phyloP scores from a whole-genome alignment of 2,797 vertebrate species.

The Myotis planiceps region DNA sequence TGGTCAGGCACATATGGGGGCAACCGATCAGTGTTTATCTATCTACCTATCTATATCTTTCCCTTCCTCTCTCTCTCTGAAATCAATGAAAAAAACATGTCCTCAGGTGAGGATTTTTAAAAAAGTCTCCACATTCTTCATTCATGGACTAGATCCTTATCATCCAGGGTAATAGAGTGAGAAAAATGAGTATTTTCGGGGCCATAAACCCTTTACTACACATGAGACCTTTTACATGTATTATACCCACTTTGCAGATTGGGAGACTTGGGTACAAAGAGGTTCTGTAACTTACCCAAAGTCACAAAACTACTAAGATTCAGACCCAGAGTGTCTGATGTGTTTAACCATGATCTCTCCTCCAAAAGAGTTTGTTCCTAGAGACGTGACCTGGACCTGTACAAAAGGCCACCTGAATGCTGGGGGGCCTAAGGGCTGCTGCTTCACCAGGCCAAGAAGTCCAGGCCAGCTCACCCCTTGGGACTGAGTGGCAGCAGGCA shows the following conservation, averaged over 20 bases:
- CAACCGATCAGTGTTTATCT: background rate
- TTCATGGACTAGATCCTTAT: background rate
- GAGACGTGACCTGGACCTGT: background rate
- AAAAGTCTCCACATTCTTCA: background rate
- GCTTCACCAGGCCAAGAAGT: background rate
- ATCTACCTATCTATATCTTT: background rate
- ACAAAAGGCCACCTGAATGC: background rate
- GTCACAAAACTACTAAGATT: background rate
- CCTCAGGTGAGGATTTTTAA: background rate
- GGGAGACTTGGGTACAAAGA: background rate
- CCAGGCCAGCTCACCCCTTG: background rate
- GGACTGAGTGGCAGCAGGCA: background rate
- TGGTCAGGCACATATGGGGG: background rate
- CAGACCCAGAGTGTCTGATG: background rate
- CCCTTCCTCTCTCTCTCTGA: background rate
- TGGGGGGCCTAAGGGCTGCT: background rate
- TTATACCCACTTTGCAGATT: background rate
- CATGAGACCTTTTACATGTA: background rate
- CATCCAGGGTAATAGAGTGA: background rate
- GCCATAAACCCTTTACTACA: background rate
- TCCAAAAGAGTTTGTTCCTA: background rate
- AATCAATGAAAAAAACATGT: background rate
- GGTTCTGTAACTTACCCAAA: background rate
- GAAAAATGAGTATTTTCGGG: background rate
- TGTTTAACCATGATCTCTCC: background rate